A percentile compares a stretch with the other conserved stretches of the same genome.
Evolutionary conservation across 2,113 vertebrate genomes (phyloP).

Genomic region (Lagopus muta): DNA sequence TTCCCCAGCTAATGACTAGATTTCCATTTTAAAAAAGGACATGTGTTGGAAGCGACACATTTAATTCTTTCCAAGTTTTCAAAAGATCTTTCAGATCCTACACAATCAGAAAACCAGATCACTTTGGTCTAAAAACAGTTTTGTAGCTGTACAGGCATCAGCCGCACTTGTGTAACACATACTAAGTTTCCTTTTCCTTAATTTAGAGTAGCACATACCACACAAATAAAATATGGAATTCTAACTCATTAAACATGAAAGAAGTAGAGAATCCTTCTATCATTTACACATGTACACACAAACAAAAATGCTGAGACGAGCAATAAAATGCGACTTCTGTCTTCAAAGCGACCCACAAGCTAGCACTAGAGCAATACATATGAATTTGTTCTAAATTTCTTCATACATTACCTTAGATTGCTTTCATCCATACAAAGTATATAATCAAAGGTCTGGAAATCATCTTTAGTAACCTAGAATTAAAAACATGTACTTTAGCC

Average conservation of each 20-base stretch:
- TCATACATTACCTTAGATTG: constrained; percentile 88
- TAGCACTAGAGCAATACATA: background rate
- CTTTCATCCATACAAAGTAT: constrained; percentile 98
- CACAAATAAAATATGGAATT: background rate
- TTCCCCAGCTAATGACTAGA: background rate
- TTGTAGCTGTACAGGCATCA: background rate
- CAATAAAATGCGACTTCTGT: background rate
- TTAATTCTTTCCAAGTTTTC: background rate
- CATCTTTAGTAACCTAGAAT: constrained; percentile 91
- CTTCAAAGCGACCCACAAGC: background rate
- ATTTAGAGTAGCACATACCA: background rate
- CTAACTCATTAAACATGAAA: background rate
- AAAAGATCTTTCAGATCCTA: background rate
- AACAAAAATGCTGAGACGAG: background rate
- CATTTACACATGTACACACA: background rate
- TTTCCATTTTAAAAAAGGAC: background rate
- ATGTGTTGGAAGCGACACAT: background rate
- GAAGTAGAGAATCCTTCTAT: background rate
- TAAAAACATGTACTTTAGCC: constrained; percentile 8
- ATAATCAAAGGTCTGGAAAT: constrained; percentile 91
- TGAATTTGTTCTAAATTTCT: background rate
- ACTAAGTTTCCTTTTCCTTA: background rate
- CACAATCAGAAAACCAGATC: constrained; percentile 1
- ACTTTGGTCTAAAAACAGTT: background rate
- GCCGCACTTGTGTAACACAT: background rate